Conservation (phyloP, 2,888 invertebrate genomes). For the Eueremaeus valkanovi region DNA sequence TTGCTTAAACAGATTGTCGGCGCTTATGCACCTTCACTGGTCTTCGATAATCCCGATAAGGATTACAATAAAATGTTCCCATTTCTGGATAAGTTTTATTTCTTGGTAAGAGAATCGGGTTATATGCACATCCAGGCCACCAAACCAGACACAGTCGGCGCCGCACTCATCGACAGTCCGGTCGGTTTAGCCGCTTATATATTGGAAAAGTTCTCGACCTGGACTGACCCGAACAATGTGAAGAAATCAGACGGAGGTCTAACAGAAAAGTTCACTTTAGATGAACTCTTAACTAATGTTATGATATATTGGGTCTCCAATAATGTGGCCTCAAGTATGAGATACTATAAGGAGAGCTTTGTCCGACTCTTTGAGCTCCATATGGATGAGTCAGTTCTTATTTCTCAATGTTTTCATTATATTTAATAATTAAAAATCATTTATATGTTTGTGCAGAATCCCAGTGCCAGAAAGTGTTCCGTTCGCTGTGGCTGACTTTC, state of each 20-base stretch:
- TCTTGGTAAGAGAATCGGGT: slow-evolving; percentile 71
- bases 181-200: slow-evolving; percentile 88
- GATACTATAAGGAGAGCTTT: slow-evolving; percentile 66
- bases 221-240: slow-evolving; percentile 61
- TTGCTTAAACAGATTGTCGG: slow-evolving; percentile 5
- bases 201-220: no score
- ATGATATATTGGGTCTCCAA: slow-evolving; percentile 76
- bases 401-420: no score
- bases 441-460: no score
- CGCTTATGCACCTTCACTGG: not conserved
- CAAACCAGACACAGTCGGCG: no score
- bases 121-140: no score
- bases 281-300: slow-evolving; percentile 71
- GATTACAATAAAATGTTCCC: slow-evolving; percentile 34
- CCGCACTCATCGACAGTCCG: no score
- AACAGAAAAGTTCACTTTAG: slow-evolving; percentile 57
- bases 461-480: slow-evolving; percentile 59
- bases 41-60: slow-evolving; percentile 28
- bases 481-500: slow-evolving; percentile 68
- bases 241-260: slow-evolving; percentile 64
- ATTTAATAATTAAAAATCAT: no score
- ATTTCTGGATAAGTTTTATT: slow-evolving; percentile 40
- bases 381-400: not conserved
- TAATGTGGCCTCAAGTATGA: slow-evolving; percentile 67
- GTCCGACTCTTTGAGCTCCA: not conserved